These are phyloP conservation scores for Lasioglossum marginatum DNA, from an alignment of 2,888 invertebrate genomes.

Conservation along the genomic window DNA sequence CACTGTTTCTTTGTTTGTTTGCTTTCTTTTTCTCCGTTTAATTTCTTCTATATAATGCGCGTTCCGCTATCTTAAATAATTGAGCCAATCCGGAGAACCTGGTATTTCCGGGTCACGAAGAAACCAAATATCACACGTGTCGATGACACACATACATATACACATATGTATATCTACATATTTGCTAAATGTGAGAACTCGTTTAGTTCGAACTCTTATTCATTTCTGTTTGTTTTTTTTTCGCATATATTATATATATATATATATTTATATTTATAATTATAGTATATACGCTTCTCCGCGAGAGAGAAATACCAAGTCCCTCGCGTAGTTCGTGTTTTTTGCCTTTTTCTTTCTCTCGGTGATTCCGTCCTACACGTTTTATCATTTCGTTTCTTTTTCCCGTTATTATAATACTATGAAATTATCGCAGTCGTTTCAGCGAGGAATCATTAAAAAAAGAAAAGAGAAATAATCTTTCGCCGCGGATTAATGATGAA, in stretches of 20 bases:
- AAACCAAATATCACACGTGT: conserved; percentile 60
- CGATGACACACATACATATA: conserved; percentile 36
- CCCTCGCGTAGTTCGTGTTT: conserved; percentile 52
- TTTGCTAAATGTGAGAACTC: conserved; percentile 25
- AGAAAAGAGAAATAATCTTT: conserved; percentile 47
- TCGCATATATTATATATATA: conserved; percentile 11
- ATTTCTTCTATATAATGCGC: conserved; percentile 55
- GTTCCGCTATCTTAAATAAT: conserved; percentile 75
- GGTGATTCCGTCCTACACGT: conserved; percentile 38
- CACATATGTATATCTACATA: conserved; percentile 30
- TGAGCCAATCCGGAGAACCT: conserved; percentile 78
- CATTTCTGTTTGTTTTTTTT: not conserved
- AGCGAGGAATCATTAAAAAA: conserved; percentile 65
- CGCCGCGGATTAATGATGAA: conserved; percentile 51
- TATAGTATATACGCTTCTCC: conserved; percentile 35
- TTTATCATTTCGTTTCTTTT: conserved; percentile 37
- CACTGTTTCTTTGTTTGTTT: conserved; percentile 56
- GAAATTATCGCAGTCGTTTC: conserved; percentile 71
- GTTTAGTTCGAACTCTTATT: conserved; percentile 2
- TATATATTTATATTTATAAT: conserved; percentile 8
- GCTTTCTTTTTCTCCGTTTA: conserved; percentile 1
- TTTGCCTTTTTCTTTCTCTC: not conserved
- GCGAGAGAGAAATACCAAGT: conserved; percentile 63
- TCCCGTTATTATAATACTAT: conserved; percentile 70
- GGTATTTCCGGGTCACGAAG: conserved; percentile 68